phyloP scores from a whole-genome alignment of 2,113 vertebrate species.

The Urocynchramus pylzowi region DNA sequence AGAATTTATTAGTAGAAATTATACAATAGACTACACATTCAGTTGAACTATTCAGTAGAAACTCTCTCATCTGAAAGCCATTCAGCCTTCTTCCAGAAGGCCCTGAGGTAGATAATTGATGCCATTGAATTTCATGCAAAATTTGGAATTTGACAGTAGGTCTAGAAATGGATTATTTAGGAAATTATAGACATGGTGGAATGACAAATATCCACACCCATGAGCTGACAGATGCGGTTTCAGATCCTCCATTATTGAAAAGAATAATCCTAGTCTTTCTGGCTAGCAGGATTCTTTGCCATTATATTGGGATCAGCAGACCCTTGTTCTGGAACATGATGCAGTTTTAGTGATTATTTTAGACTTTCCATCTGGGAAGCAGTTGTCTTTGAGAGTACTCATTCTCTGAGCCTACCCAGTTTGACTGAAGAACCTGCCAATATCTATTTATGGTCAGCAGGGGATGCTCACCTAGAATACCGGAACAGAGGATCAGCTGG shows the following conservation, averaged over 20 bases:
- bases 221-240: neutral
- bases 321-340: neutral
- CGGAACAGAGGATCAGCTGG: neutral
- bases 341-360: neutral
- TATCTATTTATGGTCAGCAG: neutral
- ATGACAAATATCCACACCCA: neutral
- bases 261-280: neutral
- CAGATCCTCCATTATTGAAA: neutral
- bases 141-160: neutral
- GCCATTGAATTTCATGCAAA: neutral
- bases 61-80: neutral
- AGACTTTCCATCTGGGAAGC: neutral
- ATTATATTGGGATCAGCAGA: neutral
- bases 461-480: neutral
- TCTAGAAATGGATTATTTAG: conserved; percentile 5
- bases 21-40: neutral
- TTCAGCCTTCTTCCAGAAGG: neutral
- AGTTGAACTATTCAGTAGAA: conserved; percentile 7
- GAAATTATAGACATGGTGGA: neutral
- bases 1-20: neutral
- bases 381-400: neutral
- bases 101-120: neutral
- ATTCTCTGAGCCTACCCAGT: neutral
- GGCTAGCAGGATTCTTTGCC: neutral
- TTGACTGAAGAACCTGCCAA: neutral